Percentiles rank a stretch among this genome's conserved stretches.
Evolutionary conservation across 2,797 vertebrate species (phyloP).

Genomic region (Podarcis lilfordi): DNA sequence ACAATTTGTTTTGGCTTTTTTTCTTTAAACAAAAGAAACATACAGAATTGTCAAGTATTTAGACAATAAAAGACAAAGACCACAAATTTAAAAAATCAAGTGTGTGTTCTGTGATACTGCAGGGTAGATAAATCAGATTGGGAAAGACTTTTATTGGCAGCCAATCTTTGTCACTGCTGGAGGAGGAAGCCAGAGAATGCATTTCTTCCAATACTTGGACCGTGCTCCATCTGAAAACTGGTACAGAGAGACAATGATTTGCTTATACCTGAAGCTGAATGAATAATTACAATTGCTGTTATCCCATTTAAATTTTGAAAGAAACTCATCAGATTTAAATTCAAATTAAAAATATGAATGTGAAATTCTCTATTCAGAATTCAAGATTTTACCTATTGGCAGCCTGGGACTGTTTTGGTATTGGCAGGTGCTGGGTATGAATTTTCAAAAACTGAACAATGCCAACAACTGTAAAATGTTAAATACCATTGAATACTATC

Average conservation of each 20-base stretch:
- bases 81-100: background rate
- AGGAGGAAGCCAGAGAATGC: background rate
- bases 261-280: background rate
- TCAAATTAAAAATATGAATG: background rate
- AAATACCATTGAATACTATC: background rate
- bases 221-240: background rate
- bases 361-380: background rate
- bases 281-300: background rate
- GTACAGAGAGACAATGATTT: background rate
- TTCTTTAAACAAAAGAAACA: background rate
- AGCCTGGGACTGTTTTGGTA: background rate
- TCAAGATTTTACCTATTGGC: background rate
- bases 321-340: background rate
- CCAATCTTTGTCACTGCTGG: background rate
- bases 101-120: background rate
- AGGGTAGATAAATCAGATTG: background rate
- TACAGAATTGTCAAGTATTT: slow-evolving; percentile 16
- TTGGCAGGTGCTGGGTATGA: no score
- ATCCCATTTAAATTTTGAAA: background rate
- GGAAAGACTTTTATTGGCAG: background rate
- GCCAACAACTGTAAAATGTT: background rate
- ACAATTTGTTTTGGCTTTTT: background rate
- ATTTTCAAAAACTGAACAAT: background rate
- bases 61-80: background rate
- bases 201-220: background rate